Conservation (phyloP, 1,140 invertebrate species). For the Catajapyx aquilonaris region DNA sequence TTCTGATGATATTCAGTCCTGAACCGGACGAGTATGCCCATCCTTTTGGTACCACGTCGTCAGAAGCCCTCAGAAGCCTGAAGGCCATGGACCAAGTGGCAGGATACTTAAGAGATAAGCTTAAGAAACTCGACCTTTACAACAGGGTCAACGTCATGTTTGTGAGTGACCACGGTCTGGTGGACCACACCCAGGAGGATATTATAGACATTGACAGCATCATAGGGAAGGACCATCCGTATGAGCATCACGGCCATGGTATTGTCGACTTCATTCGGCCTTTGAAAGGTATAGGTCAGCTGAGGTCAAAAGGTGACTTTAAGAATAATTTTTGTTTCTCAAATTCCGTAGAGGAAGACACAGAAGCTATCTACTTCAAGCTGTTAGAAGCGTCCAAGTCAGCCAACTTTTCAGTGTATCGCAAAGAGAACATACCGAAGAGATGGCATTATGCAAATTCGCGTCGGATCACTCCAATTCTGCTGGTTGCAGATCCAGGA, state of each 20-base stretch:
- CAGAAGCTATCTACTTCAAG: too few species aligned
- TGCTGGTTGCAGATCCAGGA: slow-evolving; percentile 15
- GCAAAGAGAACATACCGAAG: background rate
- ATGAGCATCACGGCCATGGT: background rate
- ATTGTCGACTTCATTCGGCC: too few species aligned
- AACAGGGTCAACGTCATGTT: slow-evolving; percentile 25
- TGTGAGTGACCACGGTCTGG: slow-evolving; percentile 31
- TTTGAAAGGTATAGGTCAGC: too few species aligned
- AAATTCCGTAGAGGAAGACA: too few species aligned
- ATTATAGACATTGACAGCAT: slow-evolving; percentile 19
- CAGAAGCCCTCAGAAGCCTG: slow-evolving; percentile 16
- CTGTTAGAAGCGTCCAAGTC: too few species aligned
- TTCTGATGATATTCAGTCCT: slow-evolving; percentile 47
- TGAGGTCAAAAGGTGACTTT: too few species aligned
- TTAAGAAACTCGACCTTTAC: slow-evolving; percentile 15
- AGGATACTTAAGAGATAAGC: slow-evolving; percentile 16
- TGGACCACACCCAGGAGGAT: slow-evolving; percentile 13
- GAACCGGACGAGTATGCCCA: slow-evolving; percentile 42
- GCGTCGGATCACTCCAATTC: slow-evolving; percentile 16
- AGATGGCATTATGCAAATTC: slow-evolving; percentile 17
- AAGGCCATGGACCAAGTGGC: slow-evolving; percentile 17
- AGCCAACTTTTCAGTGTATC: background rate
- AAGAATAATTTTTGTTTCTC: too few species aligned
- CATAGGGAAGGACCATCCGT: slow-evolving; percentile 8
- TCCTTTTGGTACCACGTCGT: slow-evolving; percentile 13